phyloP scores from a whole-genome alignment of 2,888 invertebrate species.

The Tinea trinotella region DNA sequence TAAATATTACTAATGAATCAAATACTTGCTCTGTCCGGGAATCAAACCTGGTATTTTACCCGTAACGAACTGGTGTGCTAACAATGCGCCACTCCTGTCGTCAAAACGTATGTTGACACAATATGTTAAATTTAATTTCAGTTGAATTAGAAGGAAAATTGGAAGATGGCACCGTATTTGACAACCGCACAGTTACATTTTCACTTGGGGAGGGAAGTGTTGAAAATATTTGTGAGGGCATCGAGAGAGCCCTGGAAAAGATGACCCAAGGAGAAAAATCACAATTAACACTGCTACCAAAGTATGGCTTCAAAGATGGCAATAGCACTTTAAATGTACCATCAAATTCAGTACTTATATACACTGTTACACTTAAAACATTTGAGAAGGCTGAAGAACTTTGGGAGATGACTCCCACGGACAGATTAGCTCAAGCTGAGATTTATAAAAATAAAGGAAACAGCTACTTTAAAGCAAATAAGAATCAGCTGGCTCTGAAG shows the following conservation, averaged over 20 bases:
- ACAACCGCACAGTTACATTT: slow-evolving; percentile 87
- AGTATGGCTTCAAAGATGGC: slow-evolving; percentile 83
- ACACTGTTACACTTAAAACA: slow-evolving; percentile 83
- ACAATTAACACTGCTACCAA: slow-evolving; percentile 78
- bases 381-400: slow-evolving; percentile 87
- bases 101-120: no score
- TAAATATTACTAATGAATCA: no score
- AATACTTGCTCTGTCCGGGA: no score
- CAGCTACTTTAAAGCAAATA: slow-evolving; percentile 85
- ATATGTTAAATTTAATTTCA: slow-evolving; percentile 59
- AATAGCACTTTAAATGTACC: slow-evolving; percentile 82
- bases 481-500: slow-evolving; percentile 84
- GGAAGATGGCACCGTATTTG: slow-evolving; percentile 79
- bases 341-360: slow-evolving; percentile 82
- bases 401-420: slow-evolving; percentile 85
- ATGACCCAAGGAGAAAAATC: slow-evolving; percentile 88
- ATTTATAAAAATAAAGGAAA: slow-evolving; percentile 93
- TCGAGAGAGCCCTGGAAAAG: slow-evolving; percentile 85
- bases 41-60: no score
- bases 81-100: neutral
- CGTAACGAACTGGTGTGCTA: no score
- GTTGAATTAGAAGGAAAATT: slow-evolving; percentile 77
- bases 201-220: slow-evolving; percentile 88
- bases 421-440: slow-evolving; percentile 86
- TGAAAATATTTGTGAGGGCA: slow-evolving; percentile 81